phyloP scores from a whole-genome alignment of 2,113 vertebrate genomes.

The Spermophilus dauricus region DNA sequence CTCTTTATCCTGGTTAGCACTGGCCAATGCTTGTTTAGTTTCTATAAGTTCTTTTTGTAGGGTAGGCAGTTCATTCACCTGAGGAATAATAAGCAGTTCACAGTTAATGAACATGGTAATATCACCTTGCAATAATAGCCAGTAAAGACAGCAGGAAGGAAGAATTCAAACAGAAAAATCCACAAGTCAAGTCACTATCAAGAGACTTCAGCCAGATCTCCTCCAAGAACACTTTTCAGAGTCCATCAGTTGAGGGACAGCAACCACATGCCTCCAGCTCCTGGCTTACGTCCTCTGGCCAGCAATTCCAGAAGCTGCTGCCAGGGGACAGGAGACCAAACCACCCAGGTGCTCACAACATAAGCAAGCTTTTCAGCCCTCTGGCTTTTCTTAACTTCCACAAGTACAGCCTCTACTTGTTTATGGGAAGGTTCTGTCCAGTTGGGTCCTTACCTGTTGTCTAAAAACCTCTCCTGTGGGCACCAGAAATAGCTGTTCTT shows the following conservation, averaged over 20 bases:
- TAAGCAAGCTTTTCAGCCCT: background rate
- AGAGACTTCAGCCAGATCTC: background rate
- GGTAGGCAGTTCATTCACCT: constrained; percentile 85
- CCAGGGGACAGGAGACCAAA: background rate
- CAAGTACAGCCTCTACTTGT: background rate
- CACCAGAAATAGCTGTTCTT: constrained; percentile 61
- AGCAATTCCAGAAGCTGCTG: background rate
- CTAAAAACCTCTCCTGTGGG: constrained; percentile 52
- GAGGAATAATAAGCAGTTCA: constrained; percentile 61
- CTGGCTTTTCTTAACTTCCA: background rate
- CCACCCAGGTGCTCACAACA: background rate
- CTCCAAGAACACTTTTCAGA: constrained; percentile 21
- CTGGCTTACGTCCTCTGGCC: background rate
- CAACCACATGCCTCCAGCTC: background rate
- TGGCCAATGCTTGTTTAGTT: constrained; percentile 89
- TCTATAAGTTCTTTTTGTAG: constrained; percentile 90
- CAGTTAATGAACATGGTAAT: constrained; percentile 23
- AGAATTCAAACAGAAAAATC: constrained; percentile 22
- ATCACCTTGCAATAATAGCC: background rate
- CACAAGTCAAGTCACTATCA: background rate
- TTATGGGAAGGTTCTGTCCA: background rate
- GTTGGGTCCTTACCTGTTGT: constrained; percentile 68
- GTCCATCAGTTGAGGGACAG: background rate
- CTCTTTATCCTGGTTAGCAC: constrained; percentile 92
- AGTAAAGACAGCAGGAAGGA: background rate